These are phyloP conservation scores for Diarsia brunnea DNA, from an alignment of 2,888 invertebrate species.

Conservation along the genomic window DNA sequence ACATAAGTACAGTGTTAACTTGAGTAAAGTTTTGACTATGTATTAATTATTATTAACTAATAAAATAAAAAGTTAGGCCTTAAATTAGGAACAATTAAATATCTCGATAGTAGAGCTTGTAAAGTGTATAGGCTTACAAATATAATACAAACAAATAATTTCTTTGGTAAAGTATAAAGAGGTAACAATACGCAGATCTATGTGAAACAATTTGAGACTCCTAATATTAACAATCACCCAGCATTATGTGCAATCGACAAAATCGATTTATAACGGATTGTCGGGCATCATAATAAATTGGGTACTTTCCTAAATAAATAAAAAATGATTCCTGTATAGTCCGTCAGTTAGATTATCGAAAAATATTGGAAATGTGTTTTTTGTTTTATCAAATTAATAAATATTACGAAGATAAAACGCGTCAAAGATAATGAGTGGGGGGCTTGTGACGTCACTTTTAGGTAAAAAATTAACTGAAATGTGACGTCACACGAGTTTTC, in stretches of 20 bases:
- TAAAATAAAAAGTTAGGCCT: slow-evolving; percentile 60
- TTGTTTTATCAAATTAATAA: too few relatives aligned
- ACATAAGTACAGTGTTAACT: slow-evolving; percentile 23
- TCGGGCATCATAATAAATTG: background rate
- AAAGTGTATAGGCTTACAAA: slow-evolving; percentile 25
- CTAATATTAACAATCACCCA: background rate
- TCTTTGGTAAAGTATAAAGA: slow-evolving; percentile 33
- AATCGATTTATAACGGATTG: background rate
- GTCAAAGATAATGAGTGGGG: too few relatives aligned
- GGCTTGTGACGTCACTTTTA: too few relatives aligned
- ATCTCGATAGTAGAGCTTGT: slow-evolving; percentile 38
- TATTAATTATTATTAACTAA: slow-evolving; percentile 3
- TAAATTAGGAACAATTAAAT: slow-evolving; percentile 61
- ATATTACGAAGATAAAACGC: too few relatives aligned
- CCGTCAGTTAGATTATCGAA: too few relatives aligned
- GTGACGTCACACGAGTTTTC: too few relatives aligned
- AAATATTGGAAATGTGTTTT: too few relatives aligned
- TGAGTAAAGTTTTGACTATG: slow-evolving; percentile 54
- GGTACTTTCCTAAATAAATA: too few relatives aligned
- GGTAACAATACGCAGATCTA: background rate
- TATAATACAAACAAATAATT: slow-evolving; percentile 17
- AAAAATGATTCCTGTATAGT: too few relatives aligned
- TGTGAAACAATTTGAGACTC: background rate
- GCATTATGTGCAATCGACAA: background rate
- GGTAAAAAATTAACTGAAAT: too few relatives aligned